These are phyloP conservation scores for Pararge aegeria DNA, from an alignment of 1,140 invertebrate genomes.

Conservation along the genomic window DNA sequence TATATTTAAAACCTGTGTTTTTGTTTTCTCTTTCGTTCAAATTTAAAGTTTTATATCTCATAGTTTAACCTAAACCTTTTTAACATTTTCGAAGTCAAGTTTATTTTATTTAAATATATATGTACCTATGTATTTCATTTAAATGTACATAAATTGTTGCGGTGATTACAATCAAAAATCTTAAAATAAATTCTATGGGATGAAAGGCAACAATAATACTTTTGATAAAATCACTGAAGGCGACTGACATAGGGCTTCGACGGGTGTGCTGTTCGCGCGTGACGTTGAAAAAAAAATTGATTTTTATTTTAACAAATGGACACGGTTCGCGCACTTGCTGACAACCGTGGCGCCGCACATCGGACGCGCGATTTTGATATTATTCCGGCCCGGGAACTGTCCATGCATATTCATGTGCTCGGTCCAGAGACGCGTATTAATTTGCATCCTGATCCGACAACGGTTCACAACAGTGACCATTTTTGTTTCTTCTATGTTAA, in stretches of 20 bases:
- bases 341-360: conserved; percentile 21
- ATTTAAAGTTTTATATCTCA: too few species aligned
- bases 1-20: too few species aligned
- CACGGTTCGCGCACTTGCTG: conserved; percentile 14
- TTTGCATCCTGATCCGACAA: conserved; percentile 70
- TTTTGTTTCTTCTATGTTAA: conserved; percentile 57
- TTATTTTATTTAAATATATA: too few species aligned
- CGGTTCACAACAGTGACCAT: conserved; percentile 53
- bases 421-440: conserved; percentile 69
- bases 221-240: background rate
- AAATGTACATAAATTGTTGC: too few species aligned
- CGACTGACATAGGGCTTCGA: background rate
- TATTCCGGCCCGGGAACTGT: conserved; percentile 51
- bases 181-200: too few species aligned
- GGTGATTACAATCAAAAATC: too few species aligned
- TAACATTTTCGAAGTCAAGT: too few species aligned
- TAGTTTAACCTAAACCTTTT: too few species aligned
- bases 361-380: conserved; percentile 44
- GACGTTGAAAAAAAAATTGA: conserved; percentile 12
- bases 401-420: conserved; percentile 72
- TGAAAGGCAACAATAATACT: too few species aligned
- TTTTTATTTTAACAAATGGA: conserved; percentile 20
- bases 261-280: background rate
- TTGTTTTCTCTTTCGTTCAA: too few species aligned
- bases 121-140: too few species aligned